Conservation (phyloP, 2,888 invertebrate genomes). For the Apodemia hepburni region DNA sequence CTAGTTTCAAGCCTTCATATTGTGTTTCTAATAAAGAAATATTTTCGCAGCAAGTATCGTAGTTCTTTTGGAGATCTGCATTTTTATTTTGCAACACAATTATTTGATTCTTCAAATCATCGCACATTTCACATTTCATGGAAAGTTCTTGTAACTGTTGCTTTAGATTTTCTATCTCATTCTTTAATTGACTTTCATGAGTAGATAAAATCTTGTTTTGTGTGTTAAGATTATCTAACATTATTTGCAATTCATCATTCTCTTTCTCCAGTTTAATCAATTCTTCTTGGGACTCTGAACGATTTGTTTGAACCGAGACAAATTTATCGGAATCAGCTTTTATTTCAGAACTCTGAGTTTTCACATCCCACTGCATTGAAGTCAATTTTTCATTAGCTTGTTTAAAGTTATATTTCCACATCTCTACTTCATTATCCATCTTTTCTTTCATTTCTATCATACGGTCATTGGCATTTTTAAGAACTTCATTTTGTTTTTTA, state of each 20-base stretch:
- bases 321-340: conserved; percentile 3
- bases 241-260: conserved; percentile 63
- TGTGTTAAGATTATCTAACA: conserved; percentile 52
- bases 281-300: conserved; percentile 48
- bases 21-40: conserved; percentile 24
- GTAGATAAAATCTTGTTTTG: conserved; percentile 51
- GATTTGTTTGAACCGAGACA: conserved; percentile 33
- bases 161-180: conserved; percentile 40
- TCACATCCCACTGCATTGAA: conserved; percentile 43
- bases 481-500: conserved; percentile 85
- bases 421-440: conserved; percentile 87
- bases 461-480: conserved; percentile 87
- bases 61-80: conserved; percentile 21
- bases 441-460: conserved; percentile 90
- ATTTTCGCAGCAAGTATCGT: conserved; percentile 15
- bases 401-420: conserved; percentile 86
- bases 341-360: conserved; percentile 19
- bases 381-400: conserved; percentile 84
- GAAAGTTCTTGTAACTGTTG: conserved; percentile 31
- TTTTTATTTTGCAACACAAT: conserved; percentile 22
- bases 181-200: conserved; percentile 45
- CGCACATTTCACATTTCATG: conserved; percentile 20
- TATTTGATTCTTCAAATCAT: conserved; percentile 23
- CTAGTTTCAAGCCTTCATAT: conserved; percentile 37
- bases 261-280: conserved; percentile 64